Evolutionary conservation across 2,888 invertebrate species (phyloP).

Genomic region (Noctua comes): DNA sequence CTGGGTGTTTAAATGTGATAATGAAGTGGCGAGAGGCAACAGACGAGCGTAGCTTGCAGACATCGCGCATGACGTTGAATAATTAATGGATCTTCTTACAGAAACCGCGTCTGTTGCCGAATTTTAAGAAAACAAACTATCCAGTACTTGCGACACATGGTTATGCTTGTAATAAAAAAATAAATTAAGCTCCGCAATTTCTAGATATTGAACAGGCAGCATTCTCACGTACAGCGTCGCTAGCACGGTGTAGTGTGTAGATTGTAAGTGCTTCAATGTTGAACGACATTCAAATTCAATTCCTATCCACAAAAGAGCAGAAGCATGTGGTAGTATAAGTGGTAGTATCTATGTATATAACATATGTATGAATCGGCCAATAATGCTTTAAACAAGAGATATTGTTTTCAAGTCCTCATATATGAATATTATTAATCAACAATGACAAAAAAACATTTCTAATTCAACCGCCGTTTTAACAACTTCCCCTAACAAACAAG

Average conservation of each 20-base stretch:
- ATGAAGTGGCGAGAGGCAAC: slow-evolving; percentile 79
- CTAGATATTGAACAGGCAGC: background rate
- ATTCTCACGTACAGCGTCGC: background rate
- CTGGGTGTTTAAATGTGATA: slow-evolving; percentile 81
- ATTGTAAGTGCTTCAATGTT: background rate
- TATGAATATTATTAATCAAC: background rate
- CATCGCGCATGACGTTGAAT: slow-evolving; percentile 82
- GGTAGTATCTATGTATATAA: too few relatives aligned
- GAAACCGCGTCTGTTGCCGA: slow-evolving; percentile 68
- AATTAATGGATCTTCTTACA: slow-evolving; percentile 80
- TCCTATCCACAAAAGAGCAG: background rate
- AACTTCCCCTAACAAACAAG: background rate
- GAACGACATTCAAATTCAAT: slow-evolving; percentile 4
- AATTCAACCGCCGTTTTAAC: background rate
- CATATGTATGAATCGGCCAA: too few relatives aligned
- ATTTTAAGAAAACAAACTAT: slow-evolving; percentile 76
- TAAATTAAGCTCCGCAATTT: background rate
- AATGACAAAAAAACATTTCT: background rate
- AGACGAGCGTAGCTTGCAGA: slow-evolving; percentile 71
- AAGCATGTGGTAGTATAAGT: background rate
- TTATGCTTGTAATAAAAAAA: background rate
- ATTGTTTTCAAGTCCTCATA: background rate
- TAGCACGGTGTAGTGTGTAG: background rate
- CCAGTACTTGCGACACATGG: slow-evolving; percentile 31
- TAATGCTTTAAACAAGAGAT: background rate